phyloP scores from a whole-genome alignment of 2,797 vertebrate genomes.

The Pelodytes ibericus region DNA sequence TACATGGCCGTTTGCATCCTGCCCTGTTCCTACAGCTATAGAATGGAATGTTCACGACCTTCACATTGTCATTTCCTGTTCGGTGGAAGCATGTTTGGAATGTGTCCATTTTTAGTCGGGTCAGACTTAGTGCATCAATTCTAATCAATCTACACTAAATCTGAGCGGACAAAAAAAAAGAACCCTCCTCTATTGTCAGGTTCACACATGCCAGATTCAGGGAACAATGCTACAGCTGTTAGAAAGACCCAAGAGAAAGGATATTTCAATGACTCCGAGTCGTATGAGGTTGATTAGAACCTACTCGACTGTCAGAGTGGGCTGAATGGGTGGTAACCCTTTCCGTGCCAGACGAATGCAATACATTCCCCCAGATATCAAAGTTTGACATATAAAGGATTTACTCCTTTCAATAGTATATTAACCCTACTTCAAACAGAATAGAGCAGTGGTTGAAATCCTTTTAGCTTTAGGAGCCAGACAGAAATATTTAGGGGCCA shows the following conservation, averaged over 20 bases:
- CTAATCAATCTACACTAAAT: constrained; percentile 31
- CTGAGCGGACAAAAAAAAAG: constrained; percentile 10
- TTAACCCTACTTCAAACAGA: no score
- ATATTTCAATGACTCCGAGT: neutral
- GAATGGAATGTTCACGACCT: constrained; percentile 16
- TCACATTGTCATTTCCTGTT: constrained; percentile 21
- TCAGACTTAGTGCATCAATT: constrained; percentile 34
- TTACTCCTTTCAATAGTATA: no score
- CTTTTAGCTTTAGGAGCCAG: no score
- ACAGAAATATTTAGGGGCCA: no score
- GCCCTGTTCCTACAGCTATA: neutral
- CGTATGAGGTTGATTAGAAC: constrained; percentile 16
- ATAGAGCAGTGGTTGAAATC: no score
- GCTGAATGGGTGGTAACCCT: constrained; percentile 3
- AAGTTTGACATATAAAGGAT: no score
- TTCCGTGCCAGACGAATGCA: neutral
- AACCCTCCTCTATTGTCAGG: constrained; percentile 1
- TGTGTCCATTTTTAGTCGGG: constrained; percentile 40
- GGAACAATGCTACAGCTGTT: constrained; percentile 30
- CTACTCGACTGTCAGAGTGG: neutral
- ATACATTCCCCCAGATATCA: no score
- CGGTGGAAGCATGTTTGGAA: constrained; percentile 42
- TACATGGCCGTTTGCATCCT: neutral
- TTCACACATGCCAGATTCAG: constrained; percentile 21
- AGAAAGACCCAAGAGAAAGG: neutral